Percentiles rank a stretch among this genome's conserved stretches.
Evolutionary conservation across 2,797 vertebrate species (phyloP).

Genomic region (Micrastur ruficollis): DNA sequence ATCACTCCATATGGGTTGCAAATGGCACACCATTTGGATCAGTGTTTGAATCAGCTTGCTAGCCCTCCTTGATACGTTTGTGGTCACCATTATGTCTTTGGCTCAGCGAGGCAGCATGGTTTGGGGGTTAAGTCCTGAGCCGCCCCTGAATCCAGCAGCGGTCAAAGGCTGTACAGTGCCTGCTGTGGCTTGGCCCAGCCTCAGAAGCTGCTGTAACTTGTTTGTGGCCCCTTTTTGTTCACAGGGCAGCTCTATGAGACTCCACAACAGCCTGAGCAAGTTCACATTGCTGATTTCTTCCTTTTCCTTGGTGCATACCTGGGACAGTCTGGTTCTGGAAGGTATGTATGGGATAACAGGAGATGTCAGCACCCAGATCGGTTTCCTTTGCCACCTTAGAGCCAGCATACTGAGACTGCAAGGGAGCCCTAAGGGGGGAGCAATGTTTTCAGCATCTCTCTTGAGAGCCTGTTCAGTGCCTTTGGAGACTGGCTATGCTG

Average conservation of each 20-base stretch:
- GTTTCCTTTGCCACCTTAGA: not conserved
- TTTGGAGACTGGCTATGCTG: not conserved
- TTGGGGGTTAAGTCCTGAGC: not conserved
- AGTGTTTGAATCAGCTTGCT: not conserved
- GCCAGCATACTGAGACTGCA: not conserved
- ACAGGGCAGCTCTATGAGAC: not conserved
- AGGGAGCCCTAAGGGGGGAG: not conserved
- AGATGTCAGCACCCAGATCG: not conserved
- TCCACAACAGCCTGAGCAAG: not conserved
- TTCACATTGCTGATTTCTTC: not conserved
- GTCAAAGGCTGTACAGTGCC: not conserved
- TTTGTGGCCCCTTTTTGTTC: not conserved
- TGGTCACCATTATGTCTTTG: not conserved
- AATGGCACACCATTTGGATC: not conserved
- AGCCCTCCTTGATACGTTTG: not conserved
- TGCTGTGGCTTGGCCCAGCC: not conserved
- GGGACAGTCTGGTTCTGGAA: not conserved
- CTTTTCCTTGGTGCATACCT: not conserved
- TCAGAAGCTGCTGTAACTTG: not conserved
- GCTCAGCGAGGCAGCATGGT: not conserved
- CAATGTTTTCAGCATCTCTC: not conserved
- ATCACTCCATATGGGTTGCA: not conserved
- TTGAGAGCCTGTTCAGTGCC: not conserved
- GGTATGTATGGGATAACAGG: not conserved
- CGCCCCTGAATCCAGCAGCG: not conserved